Evolutionary conservation across 2,888 invertebrate genomes (phyloP).

Genomic region (Morpho helenor): DNA sequence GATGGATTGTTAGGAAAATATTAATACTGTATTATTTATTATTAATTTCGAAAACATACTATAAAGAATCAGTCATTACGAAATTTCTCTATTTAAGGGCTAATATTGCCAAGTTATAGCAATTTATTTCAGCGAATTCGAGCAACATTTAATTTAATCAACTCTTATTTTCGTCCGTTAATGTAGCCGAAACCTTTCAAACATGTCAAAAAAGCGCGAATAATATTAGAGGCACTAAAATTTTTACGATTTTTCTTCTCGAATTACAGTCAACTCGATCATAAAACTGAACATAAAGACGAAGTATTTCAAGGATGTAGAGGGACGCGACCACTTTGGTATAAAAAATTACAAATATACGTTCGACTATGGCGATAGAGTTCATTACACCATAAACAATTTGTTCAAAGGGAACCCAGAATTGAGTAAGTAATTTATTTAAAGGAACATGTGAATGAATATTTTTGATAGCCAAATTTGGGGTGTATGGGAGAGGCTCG

Average conservation of each 20-base stretch:
- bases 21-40: too few relatives aligned
- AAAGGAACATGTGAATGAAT: too few relatives aligned
- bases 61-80: too few relatives aligned
- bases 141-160: too few relatives aligned
- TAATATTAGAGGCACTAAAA: conserved; percentile 16
- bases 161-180: too few relatives aligned
- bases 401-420: conserved; percentile 72
- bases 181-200: background rate
- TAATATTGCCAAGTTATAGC: too few relatives aligned
- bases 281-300: conserved; percentile 71
- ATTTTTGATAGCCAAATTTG: too few relatives aligned
- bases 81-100: too few relatives aligned
- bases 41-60: too few relatives aligned
- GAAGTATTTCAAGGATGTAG: conserved; percentile 65
- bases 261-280: conserved; percentile 63
- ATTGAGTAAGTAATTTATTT: conserved; percentile 52
- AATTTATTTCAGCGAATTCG: too few relatives aligned
- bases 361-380: conserved; percentile 69
- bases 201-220: conserved; percentile 3
- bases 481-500: too few relatives aligned
- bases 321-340: conserved; percentile 68
- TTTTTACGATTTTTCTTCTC: conserved; percentile 26
- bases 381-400: conserved; percentile 65
- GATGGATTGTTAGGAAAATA: too few relatives aligned
- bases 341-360: conserved; percentile 66